Evolutionary conservation across 2,797 vertebrate genomes (phyloP), one percentile per base, ranked within the genome.

Genomic region (Xerus rutilus): DNA sequence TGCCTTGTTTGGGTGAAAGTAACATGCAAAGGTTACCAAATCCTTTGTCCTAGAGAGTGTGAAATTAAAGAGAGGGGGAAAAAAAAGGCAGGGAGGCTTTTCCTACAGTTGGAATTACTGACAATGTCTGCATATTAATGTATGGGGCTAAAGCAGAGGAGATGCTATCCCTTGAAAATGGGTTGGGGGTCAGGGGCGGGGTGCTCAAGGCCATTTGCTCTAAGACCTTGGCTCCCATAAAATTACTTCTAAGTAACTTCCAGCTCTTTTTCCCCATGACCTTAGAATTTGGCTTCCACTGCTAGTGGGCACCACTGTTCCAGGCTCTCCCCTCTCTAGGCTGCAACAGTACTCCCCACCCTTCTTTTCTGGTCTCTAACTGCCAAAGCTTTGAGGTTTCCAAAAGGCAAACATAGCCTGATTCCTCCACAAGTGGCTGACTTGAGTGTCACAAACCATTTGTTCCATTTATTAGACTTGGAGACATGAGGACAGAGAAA

Each of bases 301-400:
- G 13, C 35, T 57, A 62, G 74, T 62, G 62, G 30, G 76, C 76
- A 82, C n/a, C 7, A 17, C 23, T 91, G 74, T 94, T 73, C 43
- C 79, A 87, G 74, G 73, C 83, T 91, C 65, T 95, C 76, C 76
- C 86, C 62, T 81, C 94, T 95, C 93, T 79, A 82, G 76, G 45
- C 81, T 89, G 52, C n/a, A 92, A 32, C 59, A 13, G 3, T 25
- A 35, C 32, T 89, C 84, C 77, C 94, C 96, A 91, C 95, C 89
- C 94, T 93, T 70, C 72, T 94, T 86, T 81, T n/a, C 73, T 96
- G 72, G 57, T 39, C 35, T 94, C 72, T 89, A 70, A 39, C 90
- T 88, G 62, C 84, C 94, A 97, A 91, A 93, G 6, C 43, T 91
- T 74, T 92, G 92, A 97, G 89, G 76, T 92, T 96, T 94, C 30